Conservation (phyloP, 2,797 vertebrate species). For the Neosilurus hyrtlii region DNA sequence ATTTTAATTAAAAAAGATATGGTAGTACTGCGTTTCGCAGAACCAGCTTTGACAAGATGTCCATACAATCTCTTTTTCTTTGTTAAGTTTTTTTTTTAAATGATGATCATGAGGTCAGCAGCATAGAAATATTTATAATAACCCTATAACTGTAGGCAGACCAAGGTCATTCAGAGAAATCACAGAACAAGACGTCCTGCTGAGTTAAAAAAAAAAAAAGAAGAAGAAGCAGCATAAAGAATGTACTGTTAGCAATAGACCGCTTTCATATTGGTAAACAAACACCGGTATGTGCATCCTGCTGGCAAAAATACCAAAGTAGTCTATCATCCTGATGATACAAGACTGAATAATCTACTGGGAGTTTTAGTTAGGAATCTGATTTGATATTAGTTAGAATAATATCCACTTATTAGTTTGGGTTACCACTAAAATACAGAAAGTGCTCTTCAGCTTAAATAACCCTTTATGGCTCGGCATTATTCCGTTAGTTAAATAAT, state of each 20-base stretch:
- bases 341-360: not conserved
- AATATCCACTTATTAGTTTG: too few species aligned
- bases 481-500: too few species aligned
- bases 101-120: not conserved
- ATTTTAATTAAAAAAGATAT: not conserved
- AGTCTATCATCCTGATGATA: not conserved
- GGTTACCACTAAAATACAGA: not conserved
- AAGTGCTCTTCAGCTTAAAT: too few species aligned
- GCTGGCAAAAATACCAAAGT: not conserved
- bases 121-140: constrained; percentile 6
- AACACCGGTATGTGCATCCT: not conserved
- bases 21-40: not conserved
- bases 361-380: not conserved
- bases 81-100: too few species aligned
- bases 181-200: not conserved
- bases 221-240: not conserved
- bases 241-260: not conserved
- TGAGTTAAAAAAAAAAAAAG: not conserved
- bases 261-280: not conserved
- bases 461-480: too few species aligned
- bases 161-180: not conserved
- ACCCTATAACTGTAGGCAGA: not conserved
- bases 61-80: not conserved
- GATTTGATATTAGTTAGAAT: too few species aligned
- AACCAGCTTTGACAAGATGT: not conserved